Base-by-base conservation (phyloP, 2,888 invertebrate species). In the Shargacucullia verbasci region DNA sequence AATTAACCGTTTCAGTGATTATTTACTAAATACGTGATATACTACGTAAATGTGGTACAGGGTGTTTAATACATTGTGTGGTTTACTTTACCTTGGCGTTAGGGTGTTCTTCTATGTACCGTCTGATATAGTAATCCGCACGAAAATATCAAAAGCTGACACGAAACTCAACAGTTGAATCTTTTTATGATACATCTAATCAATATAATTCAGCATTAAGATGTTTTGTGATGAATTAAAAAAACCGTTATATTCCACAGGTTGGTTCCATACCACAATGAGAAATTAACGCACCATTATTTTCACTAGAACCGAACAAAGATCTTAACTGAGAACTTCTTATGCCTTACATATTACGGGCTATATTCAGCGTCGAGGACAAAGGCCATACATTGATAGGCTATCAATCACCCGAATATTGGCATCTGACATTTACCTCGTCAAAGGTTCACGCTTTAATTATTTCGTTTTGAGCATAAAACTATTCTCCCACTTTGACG, bases 401-500 rank as follows among this genome's bases (percentile, higher is more conserved):
- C 44, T 62, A 73, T 76, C 71, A 69, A 69, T 79, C 73, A 77
- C 71, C 55, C 10, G 41, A 68, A 68, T 70, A 75, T 78, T 50
- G 72, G 72, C 75, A 68, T 73, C 78, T 78, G 84, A 78, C 80
- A 78, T 50, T 68, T 62, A 52, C 70, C 69, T 69, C 70, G 59
- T 68, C 66, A 60, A 61, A 59, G 61, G 72, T 47, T 41, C 31
- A 63, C 49, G 78, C 77, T 87, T 86, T 86, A 91, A 91, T 91
- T 90, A 87, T 91, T 89, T 85, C 85, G 89, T 92, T 88, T 81
- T 74, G 71, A 81, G 78, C 79, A 87, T 89, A 88, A 89, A 91
- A 92, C 92, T 90, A 91, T 90, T 89, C 72, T 76, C 82, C 83
- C 84, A 86, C 90, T 90, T 92, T 93, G 92, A 94, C 91, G 90